Evolutionary conservation across 2,888 invertebrate species (phyloP).

Genomic region (Antheraea yamamai): DNA sequence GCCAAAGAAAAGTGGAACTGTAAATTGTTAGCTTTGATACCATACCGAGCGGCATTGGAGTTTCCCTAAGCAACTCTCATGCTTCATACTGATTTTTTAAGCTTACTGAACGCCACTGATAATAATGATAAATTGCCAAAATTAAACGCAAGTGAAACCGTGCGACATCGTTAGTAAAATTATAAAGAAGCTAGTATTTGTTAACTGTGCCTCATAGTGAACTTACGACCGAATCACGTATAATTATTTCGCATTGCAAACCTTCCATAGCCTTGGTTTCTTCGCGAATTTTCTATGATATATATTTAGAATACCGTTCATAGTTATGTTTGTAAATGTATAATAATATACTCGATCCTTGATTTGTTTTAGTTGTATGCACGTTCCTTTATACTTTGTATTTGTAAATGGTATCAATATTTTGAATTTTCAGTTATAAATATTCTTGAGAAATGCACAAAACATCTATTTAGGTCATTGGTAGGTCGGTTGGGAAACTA

Average conservation of each 20-base stretch:
- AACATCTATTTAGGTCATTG: neutral
- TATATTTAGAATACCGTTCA: neutral
- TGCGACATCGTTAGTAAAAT: neutral
- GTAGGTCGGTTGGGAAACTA: neutral
- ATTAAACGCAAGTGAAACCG: no score
- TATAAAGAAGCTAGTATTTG: neutral
- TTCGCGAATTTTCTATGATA: constrained; percentile 14
- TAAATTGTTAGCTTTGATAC: no score
- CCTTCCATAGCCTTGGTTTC: constrained; percentile 14
- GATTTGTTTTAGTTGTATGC: constrained; percentile 10
- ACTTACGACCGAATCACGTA: constrained; percentile 1
- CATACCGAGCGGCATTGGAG: no score
- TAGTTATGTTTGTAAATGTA: neutral
- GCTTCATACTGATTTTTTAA: no score
- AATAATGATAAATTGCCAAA: no score
- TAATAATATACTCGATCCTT: neutral
- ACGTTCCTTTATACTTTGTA: neutral
- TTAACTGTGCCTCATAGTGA: neutral
- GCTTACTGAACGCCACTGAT: no score
- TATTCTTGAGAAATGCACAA: neutral
- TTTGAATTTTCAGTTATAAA: neutral
- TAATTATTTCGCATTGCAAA: constrained; percentile 20
- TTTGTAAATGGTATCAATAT: neutral
- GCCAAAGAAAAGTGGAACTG: no score
- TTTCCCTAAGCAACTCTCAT: no score